Conservation (phyloP, 2,888 invertebrate genomes). For the Byasa hedistus region DNA sequence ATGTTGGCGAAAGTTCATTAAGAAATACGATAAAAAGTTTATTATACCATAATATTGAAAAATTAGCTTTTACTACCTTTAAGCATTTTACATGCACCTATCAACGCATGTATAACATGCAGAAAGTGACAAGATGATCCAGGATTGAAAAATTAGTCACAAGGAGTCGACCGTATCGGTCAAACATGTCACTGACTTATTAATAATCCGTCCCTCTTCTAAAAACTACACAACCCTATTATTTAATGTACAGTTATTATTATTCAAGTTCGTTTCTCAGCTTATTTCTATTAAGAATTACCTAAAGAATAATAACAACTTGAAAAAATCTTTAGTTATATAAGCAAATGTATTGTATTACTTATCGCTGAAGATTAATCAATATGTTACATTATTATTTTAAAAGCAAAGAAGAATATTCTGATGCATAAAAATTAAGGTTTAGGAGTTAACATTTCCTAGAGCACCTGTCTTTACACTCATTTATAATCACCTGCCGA, state of each 20-base stretch:
- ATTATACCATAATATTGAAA: not conserved
- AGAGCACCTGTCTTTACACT: constrained; percentile 57
- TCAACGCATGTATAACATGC: too few relatives aligned
- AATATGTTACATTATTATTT: not conserved
- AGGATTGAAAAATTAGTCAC: too few relatives aligned
- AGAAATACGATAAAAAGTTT: not conserved
- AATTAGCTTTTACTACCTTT: not conserved
- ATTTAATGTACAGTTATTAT: too few relatives aligned
- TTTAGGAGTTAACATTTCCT: constrained; percentile 55
- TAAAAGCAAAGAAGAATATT: constrained; percentile 6
- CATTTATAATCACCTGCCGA: constrained; percentile 63
- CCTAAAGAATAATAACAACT: too few relatives aligned
- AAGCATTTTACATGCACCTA: too few relatives aligned
- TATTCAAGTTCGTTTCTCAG: too few relatives aligned
- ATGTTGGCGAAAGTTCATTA: not conserved
- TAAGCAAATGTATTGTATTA: not conserved
- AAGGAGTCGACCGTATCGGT: too few relatives aligned
- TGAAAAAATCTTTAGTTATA: not conserved
- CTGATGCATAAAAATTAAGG: constrained; percentile 40
- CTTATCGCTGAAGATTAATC: not conserved
- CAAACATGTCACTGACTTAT: too few relatives aligned
- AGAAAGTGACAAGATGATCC: too few relatives aligned
- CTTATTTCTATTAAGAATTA: too few relatives aligned
- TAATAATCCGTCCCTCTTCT: too few relatives aligned
- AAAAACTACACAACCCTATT: too few relatives aligned